These are phyloP conservation scores for Brachionus paranguensis DNA, from an alignment of 1,140 invertebrate species.

Conservation along the genomic window DNA sequence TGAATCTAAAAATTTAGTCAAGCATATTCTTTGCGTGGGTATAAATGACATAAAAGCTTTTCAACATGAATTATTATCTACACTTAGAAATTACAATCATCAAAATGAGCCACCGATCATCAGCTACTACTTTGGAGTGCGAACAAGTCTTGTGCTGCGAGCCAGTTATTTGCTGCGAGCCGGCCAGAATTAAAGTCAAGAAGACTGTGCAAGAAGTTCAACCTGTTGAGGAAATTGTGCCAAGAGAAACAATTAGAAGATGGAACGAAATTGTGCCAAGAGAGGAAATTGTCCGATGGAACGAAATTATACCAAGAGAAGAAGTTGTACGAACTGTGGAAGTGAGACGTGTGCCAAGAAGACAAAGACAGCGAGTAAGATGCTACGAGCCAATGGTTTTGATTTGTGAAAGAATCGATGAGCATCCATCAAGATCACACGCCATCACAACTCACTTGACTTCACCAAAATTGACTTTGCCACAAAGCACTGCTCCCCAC, in stretches of 20 bases:
- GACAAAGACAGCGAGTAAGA: not conserved
- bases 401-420: slow-evolving; percentile 21
- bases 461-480: not conserved
- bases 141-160: not conserved
- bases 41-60: not conserved
- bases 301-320: slow-evolving; percentile 17
- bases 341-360: not conserved
- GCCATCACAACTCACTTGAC: not conserved
- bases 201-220: not conserved
- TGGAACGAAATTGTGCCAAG: slow-evolving; percentile 16
- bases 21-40: not conserved
- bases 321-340: not conserved
- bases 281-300: slow-evolving; percentile 13
- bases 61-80: not conserved
- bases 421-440: not conserved
- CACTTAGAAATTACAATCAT: not conserved
- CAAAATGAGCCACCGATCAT: not conserved
- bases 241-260: not conserved
- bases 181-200: not conserved
- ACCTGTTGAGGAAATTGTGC: not conserved
- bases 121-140: not conserved
- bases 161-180: not conserved
- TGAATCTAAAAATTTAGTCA: not conserved
- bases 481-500: not conserved
- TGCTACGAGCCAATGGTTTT: slow-evolving; percentile 12